These are phyloP conservation scores for Harmothoe impar DNA, from an alignment of 2,888 invertebrate genomes.

Conservation along the genomic window DNA sequence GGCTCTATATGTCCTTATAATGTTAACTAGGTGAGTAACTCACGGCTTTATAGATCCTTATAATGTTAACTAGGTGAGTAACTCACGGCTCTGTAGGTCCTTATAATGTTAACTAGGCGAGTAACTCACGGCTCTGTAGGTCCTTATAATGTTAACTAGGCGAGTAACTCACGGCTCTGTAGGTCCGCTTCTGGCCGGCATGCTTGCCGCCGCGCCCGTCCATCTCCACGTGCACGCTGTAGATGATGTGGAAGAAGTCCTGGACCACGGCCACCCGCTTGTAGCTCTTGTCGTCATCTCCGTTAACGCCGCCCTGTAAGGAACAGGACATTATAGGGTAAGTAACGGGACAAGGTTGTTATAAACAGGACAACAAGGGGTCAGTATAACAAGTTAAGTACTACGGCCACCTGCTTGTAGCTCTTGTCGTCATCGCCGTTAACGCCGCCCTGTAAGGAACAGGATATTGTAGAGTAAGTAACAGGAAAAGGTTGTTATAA, in stretches of 20 bases:
- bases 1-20: too few species aligned
- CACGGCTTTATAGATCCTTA: too few species aligned
- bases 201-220: constrained; percentile 95
- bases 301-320: constrained; percentile 70
- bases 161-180: constrained; percentile 92
- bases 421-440: constrained; percentile 71
- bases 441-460: constrained; percentile 68
- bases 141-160: too few species aligned
- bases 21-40: too few species aligned
- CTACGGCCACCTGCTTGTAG: constrained; percentile 96
- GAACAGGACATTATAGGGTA: constrained; percentile 22
- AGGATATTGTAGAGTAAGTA: too few species aligned
- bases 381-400: constrained; percentile 98
- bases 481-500: too few species aligned
- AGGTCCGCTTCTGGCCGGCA: constrained; percentile 98
- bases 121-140: too few species aligned
- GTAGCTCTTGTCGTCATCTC: constrained; percentile 84
- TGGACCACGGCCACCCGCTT: constrained; percentile 98
- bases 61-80: too few species aligned
- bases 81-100: too few species aligned
- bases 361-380: too few species aligned
- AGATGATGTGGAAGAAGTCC: constrained; percentile 98
- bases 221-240: constrained; percentile 96
- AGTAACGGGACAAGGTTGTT: not conserved
- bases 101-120: too few species aligned